Evolutionary conservation across 2,113 vertebrate species (phyloP), one percentile per base, ranked within the genome.

Genomic region (Prietella phreatophila): DNA sequence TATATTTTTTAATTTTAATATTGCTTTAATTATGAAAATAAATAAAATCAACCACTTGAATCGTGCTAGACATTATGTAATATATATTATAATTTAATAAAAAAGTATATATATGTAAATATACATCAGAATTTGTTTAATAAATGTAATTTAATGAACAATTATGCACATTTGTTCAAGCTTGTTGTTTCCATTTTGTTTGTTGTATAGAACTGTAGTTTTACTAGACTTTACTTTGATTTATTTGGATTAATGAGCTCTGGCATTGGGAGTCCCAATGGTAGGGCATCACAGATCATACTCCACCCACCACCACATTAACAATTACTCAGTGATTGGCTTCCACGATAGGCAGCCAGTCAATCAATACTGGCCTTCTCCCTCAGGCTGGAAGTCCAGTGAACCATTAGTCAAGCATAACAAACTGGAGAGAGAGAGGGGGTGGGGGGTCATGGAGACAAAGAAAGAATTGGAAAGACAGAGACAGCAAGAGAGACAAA

Each of bases 341-440:
- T 91, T 76, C 30, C 82, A 88, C 69, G 78, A 88, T 87, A 88
- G 82, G 83, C 86, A 86, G 75, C 69, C 87, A 55, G 63, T 63
- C 63, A 89, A 81, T 91, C 85, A 84, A 91, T 89, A 89, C 20
- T 55, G 10, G 67, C 42, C 76, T 85, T 82, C 83, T 63, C 60
- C 82, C 85, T 86, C 56, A 50, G 63, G 88, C 84, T 73, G 88
- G 60, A 90, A 82, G 71, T 84, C 84, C 78, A 60, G 56, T 78
- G 50, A 56, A 87, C 58, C 89, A 87, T 90, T 88, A 89, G 82
- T 85, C 85, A 85, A 89, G 58, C 7, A 42, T 80, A 82, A 79
- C 90, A 65, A 90, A 85, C 69, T 84, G 75, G 84, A 56, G 50
- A 25, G 42, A 88, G 33, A 42, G 53, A 84, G 17, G 42, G 42